phyloP scores from a whole-genome alignment of 35 echinoderm and acorn worm species.

The Ophiothrix spiculata region DNA sequence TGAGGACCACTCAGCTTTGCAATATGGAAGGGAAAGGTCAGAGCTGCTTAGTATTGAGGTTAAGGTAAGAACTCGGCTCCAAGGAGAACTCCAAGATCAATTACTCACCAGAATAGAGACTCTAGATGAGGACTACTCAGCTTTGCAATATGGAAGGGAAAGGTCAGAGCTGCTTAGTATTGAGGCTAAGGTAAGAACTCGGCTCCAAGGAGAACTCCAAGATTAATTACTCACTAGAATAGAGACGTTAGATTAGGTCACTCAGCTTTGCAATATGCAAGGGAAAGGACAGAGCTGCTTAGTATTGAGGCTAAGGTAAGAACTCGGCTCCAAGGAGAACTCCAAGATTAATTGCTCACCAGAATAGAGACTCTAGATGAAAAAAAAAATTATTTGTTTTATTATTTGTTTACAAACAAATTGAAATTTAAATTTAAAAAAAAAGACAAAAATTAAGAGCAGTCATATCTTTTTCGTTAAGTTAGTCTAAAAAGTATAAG shows the following conservation, averaged over 20 bases:
- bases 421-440: too few relatives aligned
- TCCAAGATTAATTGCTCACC: too few relatives aligned
- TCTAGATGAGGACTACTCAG: constrained; percentile 82
- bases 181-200: constrained; percentile 90
- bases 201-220: too few relatives aligned
- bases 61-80: constrained; percentile 71
- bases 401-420: too few relatives aligned
- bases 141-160: constrained; percentile 80
- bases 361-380: too few relatives aligned
- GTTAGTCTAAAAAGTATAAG: too few relatives aligned
- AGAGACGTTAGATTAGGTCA: not conserved
- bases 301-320: constrained; percentile 76
- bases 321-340: too few relatives aligned
- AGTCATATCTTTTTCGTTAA: too few relatives aligned
- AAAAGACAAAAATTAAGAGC: too few relatives aligned
- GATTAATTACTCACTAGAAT: too few relatives aligned
- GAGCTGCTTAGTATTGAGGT: constrained; percentile 77
- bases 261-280: constrained; percentile 64
- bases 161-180: constrained; percentile 69
- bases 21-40: constrained; percentile 31
- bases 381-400: too few relatives aligned
- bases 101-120: constrained; percentile 85
- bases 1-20: not conserved
- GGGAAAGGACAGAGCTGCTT: constrained; percentile 81
- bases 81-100: constrained; percentile 83